A percentile compares a stretch with the other conserved stretches of the same genome.
phyloP scores from a whole-genome alignment of 1,140 invertebrate species.

The Mactra quadrangularis region DNA sequence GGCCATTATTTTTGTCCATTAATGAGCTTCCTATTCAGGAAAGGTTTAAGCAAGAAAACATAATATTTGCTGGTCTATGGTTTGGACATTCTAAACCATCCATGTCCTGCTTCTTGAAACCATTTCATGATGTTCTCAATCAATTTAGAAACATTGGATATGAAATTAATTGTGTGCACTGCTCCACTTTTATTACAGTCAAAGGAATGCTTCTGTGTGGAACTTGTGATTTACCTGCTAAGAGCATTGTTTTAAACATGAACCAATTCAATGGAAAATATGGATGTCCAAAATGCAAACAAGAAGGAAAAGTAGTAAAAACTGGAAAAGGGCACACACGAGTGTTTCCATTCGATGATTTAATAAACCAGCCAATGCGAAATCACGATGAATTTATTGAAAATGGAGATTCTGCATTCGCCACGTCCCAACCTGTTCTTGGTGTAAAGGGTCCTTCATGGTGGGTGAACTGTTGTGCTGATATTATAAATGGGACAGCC shows the following conservation, averaged over 20 bases:
- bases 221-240: constrained; percentile 50
- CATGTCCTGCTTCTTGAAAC: constrained; percentile 44
- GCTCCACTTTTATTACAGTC: neutral
- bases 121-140: constrained; percentile 36
- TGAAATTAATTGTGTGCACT: constrained; percentile 30
- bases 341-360: constrained; percentile 32
- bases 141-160: constrained; percentile 32
- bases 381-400: constrained; percentile 31
- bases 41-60: no score
- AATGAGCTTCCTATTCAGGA: constrained; percentile 46
- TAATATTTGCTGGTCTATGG: constrained; percentile 12
- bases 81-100: constrained; percentile 37
- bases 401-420: constrained; percentile 37
- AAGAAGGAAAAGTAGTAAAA: constrained; percentile 23
- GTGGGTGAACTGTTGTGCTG: constrained; percentile 29
- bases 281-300: constrained; percentile 32
- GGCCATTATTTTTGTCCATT: constrained; percentile 45
- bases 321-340: constrained; percentile 41
- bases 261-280: constrained; percentile 44
- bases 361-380: constrained; percentile 15
- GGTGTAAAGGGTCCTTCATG: constrained; percentile 34
- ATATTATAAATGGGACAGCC: constrained; percentile 42
- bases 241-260: constrained; percentile 48
- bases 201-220: constrained; percentile 9
- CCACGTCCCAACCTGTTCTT: neutral